Conservation (phyloP, 2,113 vertebrate genomes). For the Lycaon pictus region DNA sequence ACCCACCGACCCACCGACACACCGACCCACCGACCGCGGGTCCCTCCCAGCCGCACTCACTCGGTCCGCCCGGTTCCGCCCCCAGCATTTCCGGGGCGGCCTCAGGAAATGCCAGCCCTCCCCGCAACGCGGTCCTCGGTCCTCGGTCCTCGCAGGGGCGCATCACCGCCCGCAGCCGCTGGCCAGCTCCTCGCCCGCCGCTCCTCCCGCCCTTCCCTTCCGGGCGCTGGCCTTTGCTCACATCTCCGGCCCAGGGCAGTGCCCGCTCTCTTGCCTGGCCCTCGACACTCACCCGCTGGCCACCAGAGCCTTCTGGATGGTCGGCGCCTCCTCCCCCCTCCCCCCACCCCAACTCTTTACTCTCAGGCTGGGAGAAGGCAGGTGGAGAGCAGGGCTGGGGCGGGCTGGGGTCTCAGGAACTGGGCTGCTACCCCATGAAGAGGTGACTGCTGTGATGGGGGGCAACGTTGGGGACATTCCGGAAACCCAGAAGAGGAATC, state of each 20-base stretch:
- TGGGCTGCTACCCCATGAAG: fast-evolving
- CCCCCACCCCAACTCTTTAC: background rate
- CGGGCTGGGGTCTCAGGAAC: background rate
- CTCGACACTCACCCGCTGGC: fast-evolving
- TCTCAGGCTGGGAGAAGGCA: background rate
- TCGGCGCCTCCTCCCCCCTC: background rate
- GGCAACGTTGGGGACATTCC: background rate
- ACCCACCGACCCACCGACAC: fast-evolving
- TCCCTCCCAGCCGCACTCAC: background rate
- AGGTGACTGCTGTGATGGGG: background rate
- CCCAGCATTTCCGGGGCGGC: background rate
- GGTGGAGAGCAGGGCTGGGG: background rate
- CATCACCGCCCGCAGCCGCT: background rate
- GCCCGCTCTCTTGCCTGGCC: fast-evolving
- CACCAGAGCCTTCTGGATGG: background rate
- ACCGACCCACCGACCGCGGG: fast-evolving
- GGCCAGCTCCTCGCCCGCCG: background rate
- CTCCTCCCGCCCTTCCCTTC: background rate
- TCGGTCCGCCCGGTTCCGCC: background rate
- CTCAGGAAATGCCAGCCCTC: constrained; percentile 44
- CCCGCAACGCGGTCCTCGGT: background rate
- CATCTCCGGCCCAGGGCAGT: fast-evolving
- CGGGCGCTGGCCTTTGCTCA: fast-evolving
- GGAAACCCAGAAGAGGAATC: background rate
- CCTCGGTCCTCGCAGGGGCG: background rate